Evolutionary conservation across 2,113 vertebrate genomes (phyloP).

Genomic region (Junco hyemalis): DNA sequence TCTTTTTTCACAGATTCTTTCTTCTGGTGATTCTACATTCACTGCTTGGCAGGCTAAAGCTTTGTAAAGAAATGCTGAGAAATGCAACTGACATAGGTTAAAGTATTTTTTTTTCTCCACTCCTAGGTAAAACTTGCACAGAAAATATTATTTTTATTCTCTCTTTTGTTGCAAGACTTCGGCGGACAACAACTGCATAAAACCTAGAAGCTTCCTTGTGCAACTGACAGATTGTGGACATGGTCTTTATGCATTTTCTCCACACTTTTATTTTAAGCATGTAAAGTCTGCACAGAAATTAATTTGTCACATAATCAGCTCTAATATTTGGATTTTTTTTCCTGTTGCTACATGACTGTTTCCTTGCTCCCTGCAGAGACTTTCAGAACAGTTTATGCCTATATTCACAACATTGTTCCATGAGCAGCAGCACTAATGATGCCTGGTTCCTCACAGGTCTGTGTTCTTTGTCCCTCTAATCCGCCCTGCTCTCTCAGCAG

Average conservation of each 20-base stretch:
- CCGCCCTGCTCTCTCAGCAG: background rate
- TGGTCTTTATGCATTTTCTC: background rate
- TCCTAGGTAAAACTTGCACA: background rate
- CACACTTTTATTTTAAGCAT: background rate
- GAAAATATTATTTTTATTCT: background rate
- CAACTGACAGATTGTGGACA: background rate
- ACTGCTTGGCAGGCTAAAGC: background rate
- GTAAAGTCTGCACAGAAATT: background rate
- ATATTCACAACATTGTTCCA: background rate
- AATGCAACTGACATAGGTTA: background rate
- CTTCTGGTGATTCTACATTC: background rate
- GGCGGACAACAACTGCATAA: background rate
- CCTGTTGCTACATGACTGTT: background rate
- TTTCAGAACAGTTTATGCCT: background rate
- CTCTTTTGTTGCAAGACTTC: background rate
- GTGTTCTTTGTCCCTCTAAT: background rate
- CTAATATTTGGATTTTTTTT: background rate
- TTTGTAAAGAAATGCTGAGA: background rate
- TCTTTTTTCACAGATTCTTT: background rate
- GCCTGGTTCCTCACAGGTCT: background rate
- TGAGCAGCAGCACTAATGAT: background rate
- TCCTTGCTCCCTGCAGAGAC: background rate
- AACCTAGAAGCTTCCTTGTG: background rate
- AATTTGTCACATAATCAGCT: background rate
- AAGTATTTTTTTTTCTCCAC: background rate